Conservation (phyloP, 2,113 vertebrate species). For the Camelus bactrianus region DNA sequence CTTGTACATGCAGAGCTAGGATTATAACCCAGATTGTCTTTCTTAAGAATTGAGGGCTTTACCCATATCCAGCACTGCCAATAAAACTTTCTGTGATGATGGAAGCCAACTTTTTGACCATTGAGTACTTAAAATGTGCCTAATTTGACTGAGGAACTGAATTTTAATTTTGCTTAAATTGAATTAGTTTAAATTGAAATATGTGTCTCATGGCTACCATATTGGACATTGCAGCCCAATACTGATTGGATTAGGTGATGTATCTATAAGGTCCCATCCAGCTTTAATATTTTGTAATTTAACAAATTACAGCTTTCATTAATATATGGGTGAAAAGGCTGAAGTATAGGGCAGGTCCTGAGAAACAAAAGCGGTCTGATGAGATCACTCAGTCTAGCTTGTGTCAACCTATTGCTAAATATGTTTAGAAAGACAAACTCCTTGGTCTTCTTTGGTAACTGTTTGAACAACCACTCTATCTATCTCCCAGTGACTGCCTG, state of each 20-base stretch:
- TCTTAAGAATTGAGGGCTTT: background rate
- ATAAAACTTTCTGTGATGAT: background rate
- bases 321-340: background rate
- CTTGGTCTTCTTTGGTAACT: background rate
- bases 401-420: background rate
- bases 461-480: background rate
- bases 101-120: background rate
- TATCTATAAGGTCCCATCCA: background rate
- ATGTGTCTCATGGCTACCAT: background rate
- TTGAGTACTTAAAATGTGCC: background rate
- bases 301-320: background rate
- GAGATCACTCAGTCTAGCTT: background rate
- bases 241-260: background rate
- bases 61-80: background rate
- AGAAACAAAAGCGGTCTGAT: background rate
- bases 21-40: background rate
- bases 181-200: background rate
- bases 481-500: background rate
- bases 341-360: background rate
- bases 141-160: background rate
- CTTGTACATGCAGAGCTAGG: background rate
- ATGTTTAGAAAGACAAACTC: background rate
- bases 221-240: background rate
- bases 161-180: constrained; percentile 32
- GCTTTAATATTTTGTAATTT: background rate